Evolutionary conservation across 2,113 vertebrate genomes (phyloP).

Genomic region (Periophthalmus modestus): DNA sequence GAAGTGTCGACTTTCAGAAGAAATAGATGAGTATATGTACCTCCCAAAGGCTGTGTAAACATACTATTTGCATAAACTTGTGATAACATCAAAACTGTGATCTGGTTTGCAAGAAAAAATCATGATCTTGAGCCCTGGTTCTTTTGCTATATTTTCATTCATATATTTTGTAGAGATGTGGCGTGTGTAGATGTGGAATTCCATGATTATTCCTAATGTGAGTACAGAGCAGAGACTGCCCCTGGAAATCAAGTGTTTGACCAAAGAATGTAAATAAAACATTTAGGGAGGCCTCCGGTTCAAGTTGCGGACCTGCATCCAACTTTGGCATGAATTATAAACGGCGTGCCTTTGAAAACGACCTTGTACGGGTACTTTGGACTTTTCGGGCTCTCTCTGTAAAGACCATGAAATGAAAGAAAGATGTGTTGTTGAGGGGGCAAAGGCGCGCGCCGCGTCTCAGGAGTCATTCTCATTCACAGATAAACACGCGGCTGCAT

Average conservation of each 20-base stretch:
- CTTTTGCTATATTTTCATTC: not conserved
- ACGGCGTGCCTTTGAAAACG: conserved; percentile 65
- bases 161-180: conserved; percentile 30
- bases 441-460: conserved; percentile 71
- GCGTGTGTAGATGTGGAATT: conserved; percentile 19
- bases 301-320: conserved; percentile 56
- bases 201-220: conserved; percentile 33
- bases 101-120: too few relatives aligned
- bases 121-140: not conserved
- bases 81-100: too few relatives aligned
- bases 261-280: conserved; percentile 62
- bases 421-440: conserved; percentile 71
- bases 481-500: conserved; percentile 76
- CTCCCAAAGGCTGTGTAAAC: too few relatives aligned
- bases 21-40: too few relatives aligned
- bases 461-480: conserved; percentile 79
- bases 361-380: conserved; percentile 72
- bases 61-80: too few relatives aligned
- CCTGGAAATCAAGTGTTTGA: conserved; percentile 50
- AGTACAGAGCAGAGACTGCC: conserved; percentile 36
- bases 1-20: too few relatives aligned
- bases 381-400: conserved; percentile 63
- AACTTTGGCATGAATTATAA: conserved; percentile 70
- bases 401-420: conserved; percentile 73
- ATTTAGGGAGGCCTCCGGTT: conserved; percentile 44